Percentiles rank a stretch among this genome's conserved stretches.
Conservation (phyloP, 2,113 vertebrate genomes). For the Ia io region DNA sequence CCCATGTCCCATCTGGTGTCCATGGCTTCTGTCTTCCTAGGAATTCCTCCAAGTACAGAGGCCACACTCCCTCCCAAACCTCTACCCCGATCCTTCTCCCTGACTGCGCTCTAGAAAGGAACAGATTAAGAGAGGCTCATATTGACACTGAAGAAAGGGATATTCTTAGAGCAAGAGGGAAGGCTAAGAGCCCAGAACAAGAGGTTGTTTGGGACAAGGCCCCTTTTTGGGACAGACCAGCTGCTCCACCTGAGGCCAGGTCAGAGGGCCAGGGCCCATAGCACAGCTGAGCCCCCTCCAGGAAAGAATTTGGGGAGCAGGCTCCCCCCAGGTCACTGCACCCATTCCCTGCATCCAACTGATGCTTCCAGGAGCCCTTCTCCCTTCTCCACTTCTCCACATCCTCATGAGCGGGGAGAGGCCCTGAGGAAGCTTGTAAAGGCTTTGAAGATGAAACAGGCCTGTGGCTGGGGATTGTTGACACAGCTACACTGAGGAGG, state of each 20-base stretch:
- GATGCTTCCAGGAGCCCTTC: not conserved
- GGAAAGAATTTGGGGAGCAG: not conserved
- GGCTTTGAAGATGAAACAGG: conserved; percentile 77
- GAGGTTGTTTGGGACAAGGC: not conserved
- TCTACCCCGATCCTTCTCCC: not conserved
- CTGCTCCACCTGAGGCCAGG: not conserved
- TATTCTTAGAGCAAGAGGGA: not conserved
- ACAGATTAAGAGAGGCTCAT: not conserved
- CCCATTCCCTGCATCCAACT: too few species aligned
- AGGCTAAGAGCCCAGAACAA: not conserved
- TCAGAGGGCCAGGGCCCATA: not conserved
- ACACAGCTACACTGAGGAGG: conserved; percentile 59
- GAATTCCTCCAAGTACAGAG: not conserved
- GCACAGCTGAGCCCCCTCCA: not conserved
- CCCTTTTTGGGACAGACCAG: not conserved
- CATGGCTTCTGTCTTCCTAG: not conserved
- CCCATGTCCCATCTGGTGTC: not conserved
- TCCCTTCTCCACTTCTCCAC: not conserved
- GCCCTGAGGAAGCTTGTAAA: conserved; percentile 66
- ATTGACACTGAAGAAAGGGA: not conserved
- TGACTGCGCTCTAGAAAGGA: not conserved
- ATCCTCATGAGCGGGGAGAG: conserved; percentile 3
- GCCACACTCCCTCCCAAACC: not conserved
- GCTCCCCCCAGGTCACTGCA: not conserved
- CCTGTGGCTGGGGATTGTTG: conserved; percentile 52